Conservation (phyloP, 2,888 invertebrate genomes). For the Quadriops clusia region DNA sequence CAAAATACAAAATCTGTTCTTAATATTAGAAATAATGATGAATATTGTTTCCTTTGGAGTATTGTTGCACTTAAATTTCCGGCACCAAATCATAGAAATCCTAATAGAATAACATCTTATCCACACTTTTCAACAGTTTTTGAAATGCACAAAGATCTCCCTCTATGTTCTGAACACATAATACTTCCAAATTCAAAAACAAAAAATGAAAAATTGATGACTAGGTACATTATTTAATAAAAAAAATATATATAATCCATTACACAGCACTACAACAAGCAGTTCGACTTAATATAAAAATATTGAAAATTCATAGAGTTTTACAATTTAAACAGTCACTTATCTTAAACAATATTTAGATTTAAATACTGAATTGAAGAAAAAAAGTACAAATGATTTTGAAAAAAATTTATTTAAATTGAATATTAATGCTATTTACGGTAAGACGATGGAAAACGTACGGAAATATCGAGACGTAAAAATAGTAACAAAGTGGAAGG, state of each 20-base stretch:
- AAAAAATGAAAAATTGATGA: conserved; percentile 19
- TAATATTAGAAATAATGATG: conserved; percentile 19
- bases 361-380: conserved; percentile 26
- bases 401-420: conserved; percentile 8
- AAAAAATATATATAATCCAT: conserved; percentile 20
- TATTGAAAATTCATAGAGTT: conserved; percentile 24
- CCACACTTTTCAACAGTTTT: too few species aligned
- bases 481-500: conserved; percentile 9
- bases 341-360: conserved; percentile 30
- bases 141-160: conserved; percentile 25
- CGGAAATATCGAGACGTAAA: conserved; percentile 10
- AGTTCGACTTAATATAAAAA: conserved; percentile 18
- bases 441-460: conserved; percentile 11
- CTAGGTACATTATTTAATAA: conserved; percentile 19
- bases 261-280: conserved; percentile 21
- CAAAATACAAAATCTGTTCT: conserved; percentile 16
- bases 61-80: conserved; percentile 12
- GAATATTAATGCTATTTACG: conserved; percentile 5
- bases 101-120: too few species aligned
- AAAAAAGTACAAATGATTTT: conserved; percentile 12
- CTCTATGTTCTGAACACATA: conserved; percentile 21
- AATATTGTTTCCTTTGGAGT: conserved; percentile 18
- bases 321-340: conserved; percentile 27
- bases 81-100: too few species aligned
- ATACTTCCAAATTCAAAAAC: conserved; percentile 15